Evolutionary conservation across 2,113 vertebrate genomes (phyloP), one percentile per base, ranked within the genome.

Genomic region (Patagioenas fasciata): DNA sequence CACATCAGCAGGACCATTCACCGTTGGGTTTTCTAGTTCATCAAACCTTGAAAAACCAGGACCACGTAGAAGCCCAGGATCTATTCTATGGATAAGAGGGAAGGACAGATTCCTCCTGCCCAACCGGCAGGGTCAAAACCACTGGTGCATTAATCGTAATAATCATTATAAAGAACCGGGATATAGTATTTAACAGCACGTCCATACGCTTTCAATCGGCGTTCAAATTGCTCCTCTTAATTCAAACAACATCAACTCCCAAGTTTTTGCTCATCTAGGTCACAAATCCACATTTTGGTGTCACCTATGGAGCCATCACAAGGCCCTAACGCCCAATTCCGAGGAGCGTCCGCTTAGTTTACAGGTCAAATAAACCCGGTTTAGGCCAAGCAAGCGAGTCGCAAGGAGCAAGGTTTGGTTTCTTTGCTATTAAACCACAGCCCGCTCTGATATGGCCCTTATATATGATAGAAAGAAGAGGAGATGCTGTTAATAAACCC

Each of bases 1-100:
- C 32, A 40, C 0, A 0, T 9, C 51, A 38, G 54, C 47, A 86
- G 57, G 13, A 57, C 26, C 47, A 31, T 0, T 2, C 15, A 18
- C 7, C 25, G 15, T 53, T 71, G 74, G n/a, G 28, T 38, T 53
- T 16, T 32, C 44, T 5, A 36, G 26, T 2, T 32, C 66, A 64
- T 10, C 31, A 56, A 32, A 56, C n/a, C 38, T 12, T 65, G 12
- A 74, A 73, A 25, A 38, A 36, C 12, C 42, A 47, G n/a, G 66
- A 29, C 17, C 61, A 60, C 29, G 29, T 31, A 77, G 48, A 50
- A 74, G 44, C 19, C 40, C 69, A 66, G 53, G 15, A 54, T 17
- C 28, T 77, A 61, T 25, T 58, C 53, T 62, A 64, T 0, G 3
- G 36, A 24, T 16, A 73, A 56, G 8, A 0, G 4, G 21, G 40